Evolutionary conservation across 2,797 vertebrate genomes (phyloP), one percentile per base, ranked within the genome.

Genomic region (Rhadinocentrus ornatus): DNA sequence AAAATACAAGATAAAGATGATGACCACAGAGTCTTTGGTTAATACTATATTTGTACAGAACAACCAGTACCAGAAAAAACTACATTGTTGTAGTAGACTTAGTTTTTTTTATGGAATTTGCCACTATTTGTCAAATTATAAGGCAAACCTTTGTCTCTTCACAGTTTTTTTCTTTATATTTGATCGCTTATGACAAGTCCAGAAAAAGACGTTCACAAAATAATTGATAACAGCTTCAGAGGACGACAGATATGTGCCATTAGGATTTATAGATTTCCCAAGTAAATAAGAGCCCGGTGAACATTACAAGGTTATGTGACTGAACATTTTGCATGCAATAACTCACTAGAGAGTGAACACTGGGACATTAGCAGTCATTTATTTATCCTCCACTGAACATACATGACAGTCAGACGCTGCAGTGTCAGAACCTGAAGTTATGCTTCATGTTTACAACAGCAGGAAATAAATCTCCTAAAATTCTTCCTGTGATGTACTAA

Each of bases 401-500:
- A 31, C 59, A 69, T 41, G 52, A 50, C 24, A 54, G 59, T 70
- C 66, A 10, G 9, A 11, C 18, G n/a, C 69, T 69, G 58, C 65
- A 26, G 54, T 69, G 73, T 62, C 9, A 71, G 53, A 73, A 52
- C 62, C 41, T 55, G 3, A 50, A 77, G 54, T 77, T 39, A 24
- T 35, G 26, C 59, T 63, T 67, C 50, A 48, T 69, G 64, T 44
- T 12, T 62, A 63, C 1, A 20, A 66, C 60, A 72, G 69, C 58
- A 24, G 69, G 73, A 75, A 73, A 78, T 78, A 70, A 81, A 87
- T 84, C 56, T 69, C 58, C 29, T n/a, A 18, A 31, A 66, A 77
- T 68, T 86, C 68, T 75, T 69, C 16, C 63, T 66, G 79, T 48
- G 62, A 34, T 55, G 62, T 67, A 74, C 66, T 58, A 66, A 64